Conservation (phyloP, 37 sponge, comb jelly and placozoan species). For the Ianthella basta region DNA sequence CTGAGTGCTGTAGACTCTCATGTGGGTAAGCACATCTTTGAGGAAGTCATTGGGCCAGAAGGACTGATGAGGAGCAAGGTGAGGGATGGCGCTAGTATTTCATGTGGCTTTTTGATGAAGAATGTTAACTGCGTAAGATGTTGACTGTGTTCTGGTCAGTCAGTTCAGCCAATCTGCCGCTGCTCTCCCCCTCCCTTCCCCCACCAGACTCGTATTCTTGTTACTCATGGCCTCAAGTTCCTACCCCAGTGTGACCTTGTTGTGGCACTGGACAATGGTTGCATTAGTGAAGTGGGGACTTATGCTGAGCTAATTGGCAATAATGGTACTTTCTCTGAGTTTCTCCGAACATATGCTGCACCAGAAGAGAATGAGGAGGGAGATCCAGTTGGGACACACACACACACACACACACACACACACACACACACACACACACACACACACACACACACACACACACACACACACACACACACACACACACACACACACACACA, state of each 20-base stretch:
- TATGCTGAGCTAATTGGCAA: slow-evolving; percentile 87
- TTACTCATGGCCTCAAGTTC: slow-evolving; percentile 91
- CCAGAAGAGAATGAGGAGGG: slow-evolving; percentile 63
- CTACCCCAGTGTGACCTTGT: slow-evolving; percentile 91
- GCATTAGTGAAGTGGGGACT: slow-evolving; percentile 83
- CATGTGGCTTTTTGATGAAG: no score
- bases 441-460: no score
- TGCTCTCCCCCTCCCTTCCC: neutral
- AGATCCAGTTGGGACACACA: slow-evolving; percentile 41
- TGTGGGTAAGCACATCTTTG: slow-evolving; percentile 99
- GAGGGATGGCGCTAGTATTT: neutral
- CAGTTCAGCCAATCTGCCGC: no score
- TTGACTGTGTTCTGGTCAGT: no score
- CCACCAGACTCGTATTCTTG: slow-evolving; percentile 79
- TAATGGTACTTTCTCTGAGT: slow-evolving; percentile 89
- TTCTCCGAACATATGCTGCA: slow-evolving; percentile 55
- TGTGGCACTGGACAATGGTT: slow-evolving; percentile 76
- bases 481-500: no score
- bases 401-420: no score
- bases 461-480: no score
- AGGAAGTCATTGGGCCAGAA: slow-evolving; percentile 94
- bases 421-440: no score
- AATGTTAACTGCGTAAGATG: no score
- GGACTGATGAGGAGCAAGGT: slow-evolving; percentile 94
- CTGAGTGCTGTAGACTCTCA: slow-evolving; percentile 98